phyloP scores from a whole-genome alignment of 1,140 invertebrate species.

The Apolygus lucorum region DNA sequence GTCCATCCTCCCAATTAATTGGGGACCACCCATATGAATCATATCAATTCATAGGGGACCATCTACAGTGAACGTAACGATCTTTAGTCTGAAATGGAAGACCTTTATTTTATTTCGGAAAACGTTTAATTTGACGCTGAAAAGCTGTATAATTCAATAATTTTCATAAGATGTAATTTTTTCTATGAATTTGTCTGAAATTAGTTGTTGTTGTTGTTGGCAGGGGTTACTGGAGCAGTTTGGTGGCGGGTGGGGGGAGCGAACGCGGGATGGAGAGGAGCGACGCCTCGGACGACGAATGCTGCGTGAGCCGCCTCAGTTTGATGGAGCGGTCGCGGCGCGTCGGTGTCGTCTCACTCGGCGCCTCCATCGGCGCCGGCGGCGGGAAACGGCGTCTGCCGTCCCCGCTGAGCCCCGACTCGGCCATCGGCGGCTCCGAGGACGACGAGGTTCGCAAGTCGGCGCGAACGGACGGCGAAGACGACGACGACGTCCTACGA shows the following conservation, averaged over 20 bases:
- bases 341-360: neutral
- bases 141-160: too few species aligned
- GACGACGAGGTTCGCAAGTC: constrained; percentile 1
- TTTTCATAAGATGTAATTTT: neutral
- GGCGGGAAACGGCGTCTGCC: constrained; percentile 19
- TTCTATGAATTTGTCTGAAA: too few species aligned
- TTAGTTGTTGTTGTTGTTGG: neutral
- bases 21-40: too few species aligned
- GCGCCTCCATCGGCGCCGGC: neutral
- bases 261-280: constrained; percentile 10
- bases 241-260: constrained; percentile 14
- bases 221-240: constrained; percentile 12
- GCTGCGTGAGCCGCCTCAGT: neutral
- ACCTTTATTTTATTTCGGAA: too few species aligned
- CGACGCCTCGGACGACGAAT: neutral
- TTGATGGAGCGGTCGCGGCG: constrained; percentile 1
- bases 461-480: neutral
- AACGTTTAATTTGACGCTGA: too few species aligned
- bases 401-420: constrained; percentile 8
- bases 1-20: too few species aligned
- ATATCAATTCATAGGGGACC: too few species aligned
- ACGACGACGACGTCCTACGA: constrained; percentile 26
- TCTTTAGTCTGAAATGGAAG: too few species aligned
- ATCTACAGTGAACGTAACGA: too few species aligned
- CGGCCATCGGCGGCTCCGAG: constrained; percentile 7